phyloP scores from a whole-genome alignment of 1,140 invertebrate genomes.

The Nasonia longicornis region DNA sequence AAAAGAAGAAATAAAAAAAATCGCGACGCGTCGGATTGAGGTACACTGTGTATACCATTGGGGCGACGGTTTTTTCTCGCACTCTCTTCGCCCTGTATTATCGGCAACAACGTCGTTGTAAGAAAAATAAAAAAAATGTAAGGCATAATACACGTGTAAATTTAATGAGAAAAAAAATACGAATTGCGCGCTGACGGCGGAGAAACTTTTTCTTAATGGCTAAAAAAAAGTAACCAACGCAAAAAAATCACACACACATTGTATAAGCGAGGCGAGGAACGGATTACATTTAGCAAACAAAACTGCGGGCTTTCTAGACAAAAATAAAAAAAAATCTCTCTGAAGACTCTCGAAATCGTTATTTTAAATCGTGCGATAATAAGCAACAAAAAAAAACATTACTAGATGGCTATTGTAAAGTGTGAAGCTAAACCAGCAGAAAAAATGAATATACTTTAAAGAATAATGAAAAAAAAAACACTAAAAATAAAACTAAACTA shows the following conservation, averaged over 20 bases:
- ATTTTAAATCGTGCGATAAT: constrained; percentile 47
- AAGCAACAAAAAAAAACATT: constrained; percentile 31
- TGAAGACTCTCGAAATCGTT: constrained; percentile 46
- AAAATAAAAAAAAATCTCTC: constrained; percentile 47
- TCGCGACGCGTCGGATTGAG: not conserved
- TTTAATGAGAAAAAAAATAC: constrained; percentile 16
- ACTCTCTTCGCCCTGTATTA: constrained; percentile 21
- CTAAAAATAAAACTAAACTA: constrained; percentile 30
- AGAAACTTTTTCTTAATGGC: constrained; percentile 37
- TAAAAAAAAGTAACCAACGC: constrained; percentile 26
- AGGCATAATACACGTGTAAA: constrained; percentile 17
- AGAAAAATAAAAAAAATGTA: constrained; percentile 17
- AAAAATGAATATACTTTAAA: constrained; percentile 35
- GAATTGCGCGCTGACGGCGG: constrained; percentile 8
- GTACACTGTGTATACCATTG: not conserved
- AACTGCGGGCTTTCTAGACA: constrained; percentile 44
- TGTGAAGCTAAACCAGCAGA: constrained; percentile 52
- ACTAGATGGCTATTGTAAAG: constrained; percentile 53
- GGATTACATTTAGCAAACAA: constrained; percentile 36
- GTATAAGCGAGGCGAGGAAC: constrained; percentile 26
- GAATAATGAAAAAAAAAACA: constrained; percentile 20
- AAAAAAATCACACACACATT: constrained; percentile 19
- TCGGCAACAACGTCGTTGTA: constrained; percentile 13
- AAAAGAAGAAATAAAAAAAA: not conserved
- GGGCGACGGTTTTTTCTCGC: constrained; percentile 13